Percentiles rank a stretch among this genome's conserved stretches.
Evolutionary conservation across 2,113 vertebrate species (phyloP).

Genomic region (Felis chaus): DNA sequence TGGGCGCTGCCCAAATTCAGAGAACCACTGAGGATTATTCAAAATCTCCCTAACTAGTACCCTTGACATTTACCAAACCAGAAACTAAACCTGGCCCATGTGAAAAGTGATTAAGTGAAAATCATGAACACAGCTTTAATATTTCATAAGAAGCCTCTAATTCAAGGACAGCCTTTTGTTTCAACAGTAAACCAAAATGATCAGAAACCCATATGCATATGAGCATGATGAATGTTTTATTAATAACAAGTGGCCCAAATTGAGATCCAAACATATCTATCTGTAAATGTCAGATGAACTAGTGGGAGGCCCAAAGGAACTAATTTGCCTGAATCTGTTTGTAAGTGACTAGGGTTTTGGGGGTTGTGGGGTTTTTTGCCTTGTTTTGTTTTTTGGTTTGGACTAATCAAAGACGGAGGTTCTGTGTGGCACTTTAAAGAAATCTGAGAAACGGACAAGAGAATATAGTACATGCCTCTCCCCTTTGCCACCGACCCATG

Average conservation of each 20-base stretch:
- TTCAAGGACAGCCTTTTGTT: slow-evolving; percentile 10
- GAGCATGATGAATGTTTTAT: slow-evolving; percentile 30
- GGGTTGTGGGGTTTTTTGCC: not conserved
- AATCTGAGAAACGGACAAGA: not conserved
- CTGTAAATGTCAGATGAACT: slow-evolving; percentile 41
- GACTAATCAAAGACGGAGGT: not conserved
- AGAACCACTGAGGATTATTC: not conserved
- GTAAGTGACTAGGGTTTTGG: not conserved
- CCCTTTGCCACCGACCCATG: not conserved
- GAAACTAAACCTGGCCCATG: not conserved
- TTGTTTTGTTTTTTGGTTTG: not conserved
- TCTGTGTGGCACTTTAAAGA: not conserved
- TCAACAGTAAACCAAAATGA: slow-evolving; percentile 18
- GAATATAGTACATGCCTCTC: not conserved
- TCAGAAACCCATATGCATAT: slow-evolving; percentile 28
- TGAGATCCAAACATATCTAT: slow-evolving; percentile 32
- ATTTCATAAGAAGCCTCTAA: slow-evolving; percentile 31
- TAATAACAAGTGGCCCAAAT: slow-evolving; percentile 21
- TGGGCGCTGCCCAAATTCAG: not conserved
- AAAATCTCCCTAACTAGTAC: slow-evolving; percentile 16
- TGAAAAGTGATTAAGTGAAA: slow-evolving; percentile 46
- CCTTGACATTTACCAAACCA: slow-evolving; percentile 50
- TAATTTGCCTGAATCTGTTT: slow-evolving; percentile 26
- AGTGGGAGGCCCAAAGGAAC: slow-evolving; percentile 31
- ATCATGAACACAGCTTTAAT: slow-evolving; percentile 48